Percentiles rank a stretch among this genome's conserved stretches.
Conservation (phyloP, 2,888 invertebrate species). For the Salticus scenicus region DNA sequence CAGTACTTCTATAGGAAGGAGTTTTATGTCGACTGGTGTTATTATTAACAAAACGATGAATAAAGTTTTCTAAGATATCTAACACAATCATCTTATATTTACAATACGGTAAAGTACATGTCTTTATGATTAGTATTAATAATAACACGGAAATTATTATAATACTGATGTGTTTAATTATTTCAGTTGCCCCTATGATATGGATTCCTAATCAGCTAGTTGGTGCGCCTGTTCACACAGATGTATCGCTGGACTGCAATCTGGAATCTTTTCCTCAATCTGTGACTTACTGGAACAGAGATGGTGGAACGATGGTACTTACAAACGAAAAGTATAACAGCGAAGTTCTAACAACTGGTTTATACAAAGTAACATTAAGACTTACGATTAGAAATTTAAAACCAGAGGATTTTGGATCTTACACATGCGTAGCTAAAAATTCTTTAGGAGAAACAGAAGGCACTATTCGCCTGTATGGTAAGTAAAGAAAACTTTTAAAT, state of each 20-base stretch:
- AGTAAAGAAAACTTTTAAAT: conserved; percentile 9
- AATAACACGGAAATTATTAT: too few relatives aligned
- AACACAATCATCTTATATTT: too few relatives aligned
- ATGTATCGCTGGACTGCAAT: conserved; percentile 93
- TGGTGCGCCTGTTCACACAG: conserved; percentile 91
- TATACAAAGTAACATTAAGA: conserved; percentile 91
- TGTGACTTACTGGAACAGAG: conserved; percentile 88
- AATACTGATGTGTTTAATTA: neutral
- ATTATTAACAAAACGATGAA: too few relatives aligned
- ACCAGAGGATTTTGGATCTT: conserved; percentile 90
- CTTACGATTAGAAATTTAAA: conserved; percentile 88
- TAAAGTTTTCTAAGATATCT: too few relatives aligned
- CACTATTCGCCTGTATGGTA: conserved; percentile 88
- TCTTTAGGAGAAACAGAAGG: conserved; percentile 95
- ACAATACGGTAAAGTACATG: too few relatives aligned
- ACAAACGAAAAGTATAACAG: conserved; percentile 89
- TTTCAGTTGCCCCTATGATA: conserved; percentile 92
- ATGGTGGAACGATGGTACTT: conserved; percentile 88
- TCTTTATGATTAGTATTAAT: too few relatives aligned
- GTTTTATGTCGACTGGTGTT: too few relatives aligned
- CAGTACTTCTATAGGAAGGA: too few relatives aligned
- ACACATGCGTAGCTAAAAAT: conserved; percentile 94
- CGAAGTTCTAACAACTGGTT: conserved; percentile 76
- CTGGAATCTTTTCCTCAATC: conserved; percentile 94
- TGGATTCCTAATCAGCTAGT: conserved; percentile 96